phyloP scores from a whole-genome alignment of 2,113 vertebrate genomes.

The Coptodon bakossiorum region DNA sequence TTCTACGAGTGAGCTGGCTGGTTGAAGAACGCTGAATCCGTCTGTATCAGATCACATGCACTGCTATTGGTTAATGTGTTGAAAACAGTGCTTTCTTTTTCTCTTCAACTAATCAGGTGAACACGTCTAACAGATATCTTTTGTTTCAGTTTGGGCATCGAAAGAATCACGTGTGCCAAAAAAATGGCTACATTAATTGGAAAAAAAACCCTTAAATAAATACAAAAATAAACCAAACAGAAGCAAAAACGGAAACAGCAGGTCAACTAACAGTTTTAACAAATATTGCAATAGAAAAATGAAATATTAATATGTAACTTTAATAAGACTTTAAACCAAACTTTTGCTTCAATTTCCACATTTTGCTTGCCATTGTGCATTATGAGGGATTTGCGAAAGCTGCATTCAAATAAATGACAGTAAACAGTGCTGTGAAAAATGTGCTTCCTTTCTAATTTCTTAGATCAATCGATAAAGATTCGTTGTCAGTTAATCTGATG shows the following conservation, averaged over 20 bases:
- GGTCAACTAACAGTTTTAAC: neutral
- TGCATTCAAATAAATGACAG: neutral
- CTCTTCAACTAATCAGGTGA: neutral
- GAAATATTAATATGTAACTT: neutral
- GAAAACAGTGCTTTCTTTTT: neutral
- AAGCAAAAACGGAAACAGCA: neutral
- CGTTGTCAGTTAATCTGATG: neutral
- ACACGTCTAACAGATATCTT: neutral
- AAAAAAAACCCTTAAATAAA: neutral
- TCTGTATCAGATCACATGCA: neutral
- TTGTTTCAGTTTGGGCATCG: neutral
- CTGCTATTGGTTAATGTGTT: neutral
- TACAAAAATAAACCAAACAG: neutral
- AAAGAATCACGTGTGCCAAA: neutral
- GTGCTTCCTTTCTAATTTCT: neutral
- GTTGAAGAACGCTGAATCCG: neutral
- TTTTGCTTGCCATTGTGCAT: neutral
- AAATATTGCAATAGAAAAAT: neutral
- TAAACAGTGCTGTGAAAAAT: neutral
- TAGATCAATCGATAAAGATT: neutral
- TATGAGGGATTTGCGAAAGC: neutral
- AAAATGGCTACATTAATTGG: neutral
- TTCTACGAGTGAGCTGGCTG: neutral
- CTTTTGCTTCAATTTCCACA: accelerated
- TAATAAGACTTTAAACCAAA: neutral